Base-by-base conservation (phyloP, 2,113 vertebrate species). In the Oreamnos americanus region DNA sequence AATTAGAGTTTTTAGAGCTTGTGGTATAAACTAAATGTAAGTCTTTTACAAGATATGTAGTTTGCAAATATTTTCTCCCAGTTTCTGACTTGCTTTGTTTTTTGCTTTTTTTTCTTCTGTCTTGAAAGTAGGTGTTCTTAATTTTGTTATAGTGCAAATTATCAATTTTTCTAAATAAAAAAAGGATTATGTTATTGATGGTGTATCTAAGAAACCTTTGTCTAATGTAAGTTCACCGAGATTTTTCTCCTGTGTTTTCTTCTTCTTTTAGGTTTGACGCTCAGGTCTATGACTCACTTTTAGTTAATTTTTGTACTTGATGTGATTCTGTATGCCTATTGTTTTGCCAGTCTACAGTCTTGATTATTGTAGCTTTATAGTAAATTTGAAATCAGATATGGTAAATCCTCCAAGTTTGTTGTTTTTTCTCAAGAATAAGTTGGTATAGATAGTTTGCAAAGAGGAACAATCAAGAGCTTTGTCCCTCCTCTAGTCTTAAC, bases 1-100 rank as follows among this genome's bases (percentile, higher is more conserved):
- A 71, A 79, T 55, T 90, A 91, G 53, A 92, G 39, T 64, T 91
- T 96, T 96, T 28, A 82, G 76, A 83, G 7, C 87, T 88, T 95
- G 28, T 85, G 36, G n/a, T 51, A 58, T 51, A 67, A 92, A 15
- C 26, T 58, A 49, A 95, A 90, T 89, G 92, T 43, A 79, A 67
- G 25, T 89, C n/a, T 23, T 74, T 84, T 58, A 45, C 47, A 12
- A 92, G 84, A 78, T 96, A 53, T 12, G 5, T 93, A 57, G 84
- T 89, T 79, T 90, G 45, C 64, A 93, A 15, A 71, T 93, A 57
- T 58, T 92, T 95, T 95, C 39, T 84, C 62, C 53, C 71, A 17
- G 26, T 92, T 88, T 97, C n/a, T 85, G 49, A 39, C 39, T 90
- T 90, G 17, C 53, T 58, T 88, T 96, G 28, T 81, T 81, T 81